These are phyloP conservation scores for Monopterus albus DNA, from an alignment of 2,113 vertebrate genomes.

Conservation along the genomic window DNA sequence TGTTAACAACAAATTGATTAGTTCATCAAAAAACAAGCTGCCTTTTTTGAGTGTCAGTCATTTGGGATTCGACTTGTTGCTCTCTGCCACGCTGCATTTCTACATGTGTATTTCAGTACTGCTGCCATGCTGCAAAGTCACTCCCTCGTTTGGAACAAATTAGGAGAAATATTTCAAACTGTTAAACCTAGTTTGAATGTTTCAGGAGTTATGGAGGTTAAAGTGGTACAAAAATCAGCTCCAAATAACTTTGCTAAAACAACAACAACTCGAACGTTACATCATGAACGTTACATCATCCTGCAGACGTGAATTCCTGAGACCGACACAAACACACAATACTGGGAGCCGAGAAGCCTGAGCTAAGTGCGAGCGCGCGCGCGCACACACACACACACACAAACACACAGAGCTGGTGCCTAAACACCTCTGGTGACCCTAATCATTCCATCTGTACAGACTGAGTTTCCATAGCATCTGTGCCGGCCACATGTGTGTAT, in stretches of 20 bases:
- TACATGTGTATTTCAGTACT: too few relatives aligned
- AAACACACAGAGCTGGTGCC: conserved; percentile 35
- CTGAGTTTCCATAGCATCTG: conserved; percentile 71
- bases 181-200: conserved; percentile 10
- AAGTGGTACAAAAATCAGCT: background rate
- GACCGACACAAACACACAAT: background rate
- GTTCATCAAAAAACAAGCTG: too few relatives aligned
- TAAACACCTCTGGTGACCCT: conserved; percentile 55
- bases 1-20: too few relatives aligned
- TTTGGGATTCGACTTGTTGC: too few relatives aligned
- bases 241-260: background rate
- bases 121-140: too few relatives aligned
- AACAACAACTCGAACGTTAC: conserved; percentile 21
- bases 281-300: conserved; percentile 24
- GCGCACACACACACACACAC: conserved; percentile 30
- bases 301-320: conserved; percentile 11
- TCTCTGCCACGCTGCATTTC: too few relatives aligned
- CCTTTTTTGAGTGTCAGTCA: too few relatives aligned
- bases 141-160: conserved; percentile 10
- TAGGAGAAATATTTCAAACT: background rate
- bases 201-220: background rate
- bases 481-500: conserved; percentile 61
- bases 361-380: conserved; percentile 4
- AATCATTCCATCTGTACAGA: conserved; percentile 54
- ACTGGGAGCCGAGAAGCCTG: background rate